These are phyloP conservation scores for Candidula unifasciata DNA, from an alignment of 2,888 invertebrate species.

Conservation along the genomic window DNA sequence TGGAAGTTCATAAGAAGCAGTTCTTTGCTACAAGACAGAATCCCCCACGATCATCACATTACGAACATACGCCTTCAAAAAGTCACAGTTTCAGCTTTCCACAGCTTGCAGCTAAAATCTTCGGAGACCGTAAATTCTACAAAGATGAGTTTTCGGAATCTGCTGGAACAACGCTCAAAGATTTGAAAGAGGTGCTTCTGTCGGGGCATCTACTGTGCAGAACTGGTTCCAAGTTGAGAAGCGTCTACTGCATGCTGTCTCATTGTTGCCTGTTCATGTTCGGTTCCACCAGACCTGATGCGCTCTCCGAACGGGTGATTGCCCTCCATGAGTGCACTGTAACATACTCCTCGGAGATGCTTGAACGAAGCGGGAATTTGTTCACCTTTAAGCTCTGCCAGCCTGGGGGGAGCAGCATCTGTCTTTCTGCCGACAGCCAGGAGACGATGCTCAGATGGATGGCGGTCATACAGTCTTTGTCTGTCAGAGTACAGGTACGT, in stretches of 20 bases:
- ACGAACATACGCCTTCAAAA: constrained; percentile 44
- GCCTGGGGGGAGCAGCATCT: constrained; percentile 63
- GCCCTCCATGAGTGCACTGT: constrained; percentile 63
- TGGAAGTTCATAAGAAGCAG: neutral
- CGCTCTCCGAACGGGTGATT: constrained; percentile 62
- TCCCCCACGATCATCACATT: constrained; percentile 45
- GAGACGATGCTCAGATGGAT: constrained; percentile 66
- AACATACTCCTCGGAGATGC: constrained; percentile 59
- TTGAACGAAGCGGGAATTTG: constrained; percentile 60
- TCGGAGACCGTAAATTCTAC: constrained; percentile 45
- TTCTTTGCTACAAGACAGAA: neutral
- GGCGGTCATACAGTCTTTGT: constrained; percentile 66
- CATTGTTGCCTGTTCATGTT: constrained; percentile 69
- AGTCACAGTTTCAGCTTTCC: constrained; percentile 14
- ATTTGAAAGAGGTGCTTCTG: constrained; percentile 34
- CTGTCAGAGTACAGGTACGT: constrained; percentile 59
- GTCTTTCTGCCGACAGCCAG: constrained; percentile 62
- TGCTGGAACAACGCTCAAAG: constrained; percentile 45
- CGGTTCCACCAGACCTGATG: constrained; percentile 60
- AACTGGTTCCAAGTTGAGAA: constrained; percentile 61
- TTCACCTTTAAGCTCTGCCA: constrained; percentile 68
- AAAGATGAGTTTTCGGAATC: constrained; percentile 26
- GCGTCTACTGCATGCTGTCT: constrained; percentile 67
- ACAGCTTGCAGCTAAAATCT: constrained; percentile 63
- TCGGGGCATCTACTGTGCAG: constrained; percentile 50